These are phyloP conservation scores for Aurelia sp. DNA, from an alignment of 30 jellyfish, hydroid and myxozoan genomes.

Conservation along the genomic window DNA sequence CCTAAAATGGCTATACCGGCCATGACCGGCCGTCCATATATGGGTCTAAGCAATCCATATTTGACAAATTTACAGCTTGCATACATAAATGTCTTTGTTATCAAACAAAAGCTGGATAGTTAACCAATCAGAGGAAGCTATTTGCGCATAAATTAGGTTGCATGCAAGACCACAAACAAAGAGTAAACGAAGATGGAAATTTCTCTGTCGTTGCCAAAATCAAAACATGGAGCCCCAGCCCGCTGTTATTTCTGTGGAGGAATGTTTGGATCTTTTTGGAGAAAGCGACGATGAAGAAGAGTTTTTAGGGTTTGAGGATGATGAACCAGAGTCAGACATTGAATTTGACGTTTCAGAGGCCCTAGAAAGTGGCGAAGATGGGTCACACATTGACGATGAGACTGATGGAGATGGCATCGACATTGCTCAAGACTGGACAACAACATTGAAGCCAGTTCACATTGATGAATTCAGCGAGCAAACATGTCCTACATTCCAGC, in stretches of 20 bases:
- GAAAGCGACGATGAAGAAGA: not conserved
- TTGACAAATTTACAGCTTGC: too few species aligned
- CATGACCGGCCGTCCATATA: too few species aligned
- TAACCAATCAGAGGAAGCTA: too few species aligned
- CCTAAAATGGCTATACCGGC: too few species aligned
- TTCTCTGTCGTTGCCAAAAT: too few species aligned
- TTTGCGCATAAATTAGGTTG: too few species aligned
- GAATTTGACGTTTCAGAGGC: not conserved
- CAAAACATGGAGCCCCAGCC: too few species aligned
- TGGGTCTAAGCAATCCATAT: too few species aligned
- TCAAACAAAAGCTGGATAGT: too few species aligned
- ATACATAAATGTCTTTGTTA: too few species aligned
- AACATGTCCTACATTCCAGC: conserved; percentile 34
- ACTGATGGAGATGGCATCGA: not conserved
- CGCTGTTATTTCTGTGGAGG: not conserved
- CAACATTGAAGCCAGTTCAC: not conserved
- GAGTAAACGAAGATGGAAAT: too few species aligned
- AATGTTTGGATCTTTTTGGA: not conserved
- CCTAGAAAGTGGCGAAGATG: not conserved
- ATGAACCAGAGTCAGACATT: not conserved
- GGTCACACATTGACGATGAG: not conserved
- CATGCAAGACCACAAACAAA: too few species aligned
- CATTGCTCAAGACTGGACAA: not conserved
- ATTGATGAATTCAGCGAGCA: conserved; percentile 12
- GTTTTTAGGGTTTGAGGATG: not conserved